Conservation (phyloP, 1,140 invertebrate species). For the Cheumatopsyche charites region DNA sequence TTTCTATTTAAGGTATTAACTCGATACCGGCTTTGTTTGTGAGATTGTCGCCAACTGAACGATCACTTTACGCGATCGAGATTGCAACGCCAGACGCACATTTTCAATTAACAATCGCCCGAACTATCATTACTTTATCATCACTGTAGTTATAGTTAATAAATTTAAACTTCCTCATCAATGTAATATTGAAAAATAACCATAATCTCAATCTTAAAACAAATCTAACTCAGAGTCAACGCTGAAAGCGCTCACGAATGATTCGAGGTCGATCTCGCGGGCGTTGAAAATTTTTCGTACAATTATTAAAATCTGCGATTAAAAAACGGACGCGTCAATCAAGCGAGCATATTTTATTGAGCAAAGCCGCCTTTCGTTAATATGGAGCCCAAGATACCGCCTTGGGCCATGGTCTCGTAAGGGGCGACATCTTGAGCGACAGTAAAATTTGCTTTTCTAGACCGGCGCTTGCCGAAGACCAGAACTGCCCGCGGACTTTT, state of each 20-base stretch:
- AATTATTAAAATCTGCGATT: slow-evolving; percentile 1
- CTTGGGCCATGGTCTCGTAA: slow-evolving; percentile 1
- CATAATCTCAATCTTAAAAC: no score
- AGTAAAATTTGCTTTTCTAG: slow-evolving; percentile 19
- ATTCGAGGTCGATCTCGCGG: no score
- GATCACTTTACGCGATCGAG: neutral
- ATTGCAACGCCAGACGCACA: neutral
- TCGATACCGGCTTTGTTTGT: slow-evolving; percentile 10
- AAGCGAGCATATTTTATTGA: neutral
- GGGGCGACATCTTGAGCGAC: slow-evolving; percentile 17
- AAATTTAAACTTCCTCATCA: no score
- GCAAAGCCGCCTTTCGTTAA: neutral
- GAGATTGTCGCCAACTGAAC: slow-evolving; percentile 8
- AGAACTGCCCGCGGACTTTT: neutral
- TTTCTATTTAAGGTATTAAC: slow-evolving; percentile 30
- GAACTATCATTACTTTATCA: no score
- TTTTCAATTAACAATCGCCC: no score
- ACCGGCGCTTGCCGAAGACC: neutral
- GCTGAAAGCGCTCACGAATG: no score
- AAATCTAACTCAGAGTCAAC: no score
- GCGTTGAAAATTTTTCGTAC: no score
- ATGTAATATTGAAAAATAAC: no score
- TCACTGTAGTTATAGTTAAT: no score
- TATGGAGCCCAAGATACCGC: slow-evolving; percentile 8
- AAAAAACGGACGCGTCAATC: slow-evolving; percentile 5